Conservation (phyloP, 2,113 vertebrate genomes). For the Engraulis encrasicolus region DNA sequence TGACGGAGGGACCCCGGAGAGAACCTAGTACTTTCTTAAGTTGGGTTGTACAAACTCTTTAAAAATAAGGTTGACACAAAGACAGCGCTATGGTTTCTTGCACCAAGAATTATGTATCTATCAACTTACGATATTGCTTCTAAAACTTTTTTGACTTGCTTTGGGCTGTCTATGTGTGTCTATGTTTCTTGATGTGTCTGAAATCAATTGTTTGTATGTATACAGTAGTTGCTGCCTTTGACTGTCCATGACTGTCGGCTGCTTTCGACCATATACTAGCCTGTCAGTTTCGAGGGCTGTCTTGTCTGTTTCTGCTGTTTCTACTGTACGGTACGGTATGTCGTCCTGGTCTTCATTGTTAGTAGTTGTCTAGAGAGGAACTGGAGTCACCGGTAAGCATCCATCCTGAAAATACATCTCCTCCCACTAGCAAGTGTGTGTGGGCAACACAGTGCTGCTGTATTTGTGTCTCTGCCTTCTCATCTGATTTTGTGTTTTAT, state of each 20-base stretch:
- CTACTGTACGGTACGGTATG: too few species aligned
- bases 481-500: conserved; percentile 32
- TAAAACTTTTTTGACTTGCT: not conserved
- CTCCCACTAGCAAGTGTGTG: conserved; percentile 46
- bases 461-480: conserved; percentile 31
- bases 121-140: too few species aligned
- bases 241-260: not conserved
- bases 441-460: conserved; percentile 41
- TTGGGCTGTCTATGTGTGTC: not conserved
- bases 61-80: not conserved
- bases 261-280: not conserved
- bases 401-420: conserved; percentile 47
- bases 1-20: too few species aligned
- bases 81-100: not conserved
- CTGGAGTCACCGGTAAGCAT: conserved; percentile 33
- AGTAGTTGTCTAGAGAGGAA: conserved; percentile 36
- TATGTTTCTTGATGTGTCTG: not conserved
- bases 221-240: not conserved
- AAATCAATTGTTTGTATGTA: not conserved
- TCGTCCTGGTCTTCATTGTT: conserved; percentile 21
- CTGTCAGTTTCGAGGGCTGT: not conserved
- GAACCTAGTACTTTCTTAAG: too few species aligned
- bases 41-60: too few species aligned
- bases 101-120: not conserved
- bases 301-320: not conserved